Conservation (phyloP, 2,888 invertebrate species). For the Limnephilus marmoratus region DNA sequence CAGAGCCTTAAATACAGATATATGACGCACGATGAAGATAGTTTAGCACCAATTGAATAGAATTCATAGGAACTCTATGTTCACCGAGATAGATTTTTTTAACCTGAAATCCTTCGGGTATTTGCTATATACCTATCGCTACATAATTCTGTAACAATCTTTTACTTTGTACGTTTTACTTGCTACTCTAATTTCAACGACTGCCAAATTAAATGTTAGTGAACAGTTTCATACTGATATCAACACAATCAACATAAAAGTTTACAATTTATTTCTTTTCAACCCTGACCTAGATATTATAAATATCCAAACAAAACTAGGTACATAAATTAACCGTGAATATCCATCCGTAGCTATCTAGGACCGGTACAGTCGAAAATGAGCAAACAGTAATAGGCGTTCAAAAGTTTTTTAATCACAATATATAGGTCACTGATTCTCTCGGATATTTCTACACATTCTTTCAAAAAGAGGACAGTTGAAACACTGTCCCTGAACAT, state of each 20-base stretch:
- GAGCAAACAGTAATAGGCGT: background rate
- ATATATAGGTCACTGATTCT: background rate
- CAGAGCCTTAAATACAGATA: too few relatives aligned
- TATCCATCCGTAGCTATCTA: background rate
- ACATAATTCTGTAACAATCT: too few relatives aligned
- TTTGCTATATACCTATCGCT: too few relatives aligned
- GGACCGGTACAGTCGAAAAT: background rate
- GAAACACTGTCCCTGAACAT: background rate
- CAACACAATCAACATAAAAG: background rate
- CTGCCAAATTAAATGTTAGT: too few relatives aligned
- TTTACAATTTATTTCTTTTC: background rate
- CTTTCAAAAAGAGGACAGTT: background rate
- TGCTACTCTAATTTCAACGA: too few relatives aligned
- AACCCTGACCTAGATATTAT: background rate
- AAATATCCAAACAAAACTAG: background rate
- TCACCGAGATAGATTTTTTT: too few relatives aligned
- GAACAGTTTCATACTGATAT: too few relatives aligned
- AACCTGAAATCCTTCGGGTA: too few relatives aligned
- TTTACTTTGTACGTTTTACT: too few relatives aligned
- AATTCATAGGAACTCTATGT: too few relatives aligned
- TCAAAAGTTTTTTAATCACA: too few relatives aligned
- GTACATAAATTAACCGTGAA: background rate
- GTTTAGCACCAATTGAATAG: background rate
- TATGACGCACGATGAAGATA: background rate
- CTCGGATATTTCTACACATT: background rate